phyloP scores from a whole-genome alignment of 1,140 invertebrate genomes.

The Drosophila paulistorum region DNA sequence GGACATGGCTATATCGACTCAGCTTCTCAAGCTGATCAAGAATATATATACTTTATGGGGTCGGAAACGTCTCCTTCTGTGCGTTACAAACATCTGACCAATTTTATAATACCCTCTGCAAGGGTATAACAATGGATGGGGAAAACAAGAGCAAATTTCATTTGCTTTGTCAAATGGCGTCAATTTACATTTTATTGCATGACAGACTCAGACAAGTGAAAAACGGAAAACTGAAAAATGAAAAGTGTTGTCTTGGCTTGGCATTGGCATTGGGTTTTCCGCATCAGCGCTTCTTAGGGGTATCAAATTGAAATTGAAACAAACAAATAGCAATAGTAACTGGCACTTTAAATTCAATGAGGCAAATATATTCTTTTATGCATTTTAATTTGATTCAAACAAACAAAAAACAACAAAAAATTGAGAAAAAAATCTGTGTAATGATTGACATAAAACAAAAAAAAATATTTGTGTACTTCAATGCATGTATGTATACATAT shows the following conservation, averaged over 20 bases:
- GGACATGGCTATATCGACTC: too few relatives aligned
- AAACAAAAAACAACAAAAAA: neutral
- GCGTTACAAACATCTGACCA: too few relatives aligned
- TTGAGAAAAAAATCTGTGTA: too few relatives aligned
- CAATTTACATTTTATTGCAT: conserved; percentile 21
- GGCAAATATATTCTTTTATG: conserved; percentile 12
- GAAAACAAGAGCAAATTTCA: neutral
- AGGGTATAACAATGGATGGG: neutral
- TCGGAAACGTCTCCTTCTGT: too few relatives aligned
- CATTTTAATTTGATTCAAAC: conserved; percentile 30
- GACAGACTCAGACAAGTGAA: neutral
- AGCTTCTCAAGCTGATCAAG: too few relatives aligned
- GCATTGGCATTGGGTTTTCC: conserved; percentile 37
- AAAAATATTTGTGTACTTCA: too few relatives aligned
- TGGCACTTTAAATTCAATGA: conserved; percentile 12
- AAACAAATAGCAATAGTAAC: conserved; percentile 23
- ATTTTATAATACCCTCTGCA: too few relatives aligned
- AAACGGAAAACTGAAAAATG: neutral
- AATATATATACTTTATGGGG: too few relatives aligned
- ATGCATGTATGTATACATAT: neutral
- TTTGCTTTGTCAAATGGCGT: conserved; percentile 22
- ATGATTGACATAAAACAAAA: too few relatives aligned
- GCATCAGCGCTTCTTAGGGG: conserved; percentile 33
- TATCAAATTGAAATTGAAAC: conserved; percentile 36
- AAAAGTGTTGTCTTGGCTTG: conserved; percentile 10